These are phyloP conservation scores for Beaufortia kweichowensis DNA, from an alignment of 2,113 vertebrate genomes.

Conservation along the genomic window DNA sequence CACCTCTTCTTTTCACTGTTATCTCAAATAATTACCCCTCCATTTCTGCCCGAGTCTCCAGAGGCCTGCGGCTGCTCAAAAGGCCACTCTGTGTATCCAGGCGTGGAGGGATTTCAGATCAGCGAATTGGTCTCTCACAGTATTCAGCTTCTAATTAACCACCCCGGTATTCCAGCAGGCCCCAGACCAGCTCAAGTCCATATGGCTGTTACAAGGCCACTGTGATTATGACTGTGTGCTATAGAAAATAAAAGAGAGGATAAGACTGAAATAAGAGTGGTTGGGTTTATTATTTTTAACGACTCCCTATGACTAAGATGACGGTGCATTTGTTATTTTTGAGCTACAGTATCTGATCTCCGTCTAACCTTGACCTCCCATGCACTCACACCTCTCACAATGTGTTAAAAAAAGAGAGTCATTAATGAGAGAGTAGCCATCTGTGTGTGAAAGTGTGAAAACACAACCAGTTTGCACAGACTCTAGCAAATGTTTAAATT, in stretches of 20 bases:
- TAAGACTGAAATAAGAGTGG: not conserved
- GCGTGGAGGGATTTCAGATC: slow-evolving; percentile 69
- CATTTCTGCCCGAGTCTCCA: slow-evolving; percentile 78
- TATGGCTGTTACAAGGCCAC: slow-evolving; percentile 82
- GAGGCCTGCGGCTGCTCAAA: slow-evolving; percentile 81
- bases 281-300: slow-evolving; percentile 86
- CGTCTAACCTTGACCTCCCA: slow-evolving; percentile 61
- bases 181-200: slow-evolving; percentile 77
- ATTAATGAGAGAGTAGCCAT: slow-evolving; percentile 34
- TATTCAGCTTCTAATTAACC: slow-evolving; percentile 90
- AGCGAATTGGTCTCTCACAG: slow-evolving; percentile 78
- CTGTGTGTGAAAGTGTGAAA: not conserved
- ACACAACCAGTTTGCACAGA: too few relatives aligned
- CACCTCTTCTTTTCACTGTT: slow-evolving; percentile 78
- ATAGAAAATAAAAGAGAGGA: slow-evolving; percentile 62
- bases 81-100: slow-evolving; percentile 82
- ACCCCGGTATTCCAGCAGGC: slow-evolving; percentile 79
- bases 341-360: slow-evolving; percentile 50
- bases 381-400: slow-evolving; percentile 29
- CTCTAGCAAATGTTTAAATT: too few relatives aligned
- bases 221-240: slow-evolving; percentile 80
- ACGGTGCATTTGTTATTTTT: slow-evolving; percentile 76
- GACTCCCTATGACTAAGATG: slow-evolving; percentile 69
- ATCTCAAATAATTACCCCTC: slow-evolving; percentile 90
- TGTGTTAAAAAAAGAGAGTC: slow-evolving; percentile 9